phyloP scores from a whole-genome alignment of 1,140 invertebrate genomes.

The Goniozus legneri region DNA sequence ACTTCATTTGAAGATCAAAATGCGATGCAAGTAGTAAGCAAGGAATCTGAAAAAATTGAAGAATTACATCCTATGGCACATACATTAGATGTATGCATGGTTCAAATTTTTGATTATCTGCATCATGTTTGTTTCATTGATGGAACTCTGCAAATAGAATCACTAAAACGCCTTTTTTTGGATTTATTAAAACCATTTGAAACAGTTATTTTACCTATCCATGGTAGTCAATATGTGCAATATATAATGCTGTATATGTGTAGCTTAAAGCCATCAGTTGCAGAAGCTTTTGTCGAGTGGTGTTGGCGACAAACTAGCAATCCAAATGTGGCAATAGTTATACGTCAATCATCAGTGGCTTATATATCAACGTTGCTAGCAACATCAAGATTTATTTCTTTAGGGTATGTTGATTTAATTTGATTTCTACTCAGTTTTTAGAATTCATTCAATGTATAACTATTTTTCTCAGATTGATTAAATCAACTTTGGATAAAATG shows the following conservation, averaged over 20 bases:
- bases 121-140: constrained; percentile 49
- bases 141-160: constrained; percentile 41
- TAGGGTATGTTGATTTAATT: constrained; percentile 58
- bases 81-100: constrained; percentile 65
- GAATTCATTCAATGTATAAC: constrained; percentile 2
- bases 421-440: constrained; percentile 9
- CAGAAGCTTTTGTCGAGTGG: constrained; percentile 66
- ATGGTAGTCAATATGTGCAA: constrained; percentile 72
- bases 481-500: constrained; percentile 63
- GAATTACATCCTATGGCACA: constrained; percentile 53
- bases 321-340: constrained; percentile 61
- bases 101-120: constrained; percentile 61
- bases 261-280: constrained; percentile 64
- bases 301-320: constrained; percentile 74
- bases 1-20: constrained; percentile 54
- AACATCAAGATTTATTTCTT: constrained; percentile 64
- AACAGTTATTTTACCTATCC: constrained; percentile 68
- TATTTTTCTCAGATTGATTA: constrained; percentile 59
- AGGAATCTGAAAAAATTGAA: constrained; percentile 32
- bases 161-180: constrained; percentile 48
- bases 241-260: constrained; percentile 76
- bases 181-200: constrained; percentile 67
- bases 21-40: constrained; percentile 28
- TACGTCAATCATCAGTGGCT: constrained; percentile 66
- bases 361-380: constrained; percentile 77